Evolutionary conservation across 2,113 vertebrate species (phyloP).

Genomic region (Pygoscelis adeliae): DNA sequence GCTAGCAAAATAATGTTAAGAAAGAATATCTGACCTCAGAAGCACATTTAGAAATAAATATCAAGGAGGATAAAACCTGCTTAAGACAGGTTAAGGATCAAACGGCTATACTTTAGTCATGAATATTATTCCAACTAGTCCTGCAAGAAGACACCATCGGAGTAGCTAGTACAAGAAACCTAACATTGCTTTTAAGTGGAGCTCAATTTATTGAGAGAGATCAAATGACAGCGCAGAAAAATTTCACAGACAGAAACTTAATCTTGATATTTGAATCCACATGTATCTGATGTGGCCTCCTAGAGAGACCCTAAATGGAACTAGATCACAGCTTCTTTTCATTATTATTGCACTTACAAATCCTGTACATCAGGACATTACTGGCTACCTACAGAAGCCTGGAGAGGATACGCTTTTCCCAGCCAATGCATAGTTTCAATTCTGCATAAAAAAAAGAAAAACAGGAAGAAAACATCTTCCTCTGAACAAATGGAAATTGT

Average conservation of each 20-base stretch:
- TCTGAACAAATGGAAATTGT: neutral
- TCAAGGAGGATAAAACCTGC: neutral
- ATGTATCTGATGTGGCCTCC: neutral
- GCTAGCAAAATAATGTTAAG: neutral
- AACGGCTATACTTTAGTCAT: neutral
- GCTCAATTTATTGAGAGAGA: neutral
- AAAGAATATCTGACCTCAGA: neutral
- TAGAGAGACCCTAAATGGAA: neutral
- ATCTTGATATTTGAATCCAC: neutral
- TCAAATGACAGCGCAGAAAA: neutral
- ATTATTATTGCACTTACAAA: neutral
- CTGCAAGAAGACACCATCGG: neutral
- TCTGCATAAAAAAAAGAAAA: neutral
- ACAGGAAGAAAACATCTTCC: neutral
- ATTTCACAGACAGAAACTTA: neutral
- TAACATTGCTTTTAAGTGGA: neutral
- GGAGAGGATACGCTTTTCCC: neutral
- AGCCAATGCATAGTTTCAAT: neutral
- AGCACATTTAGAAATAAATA: neutral
- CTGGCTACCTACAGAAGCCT: neutral
- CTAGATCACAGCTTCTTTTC: accelerated
- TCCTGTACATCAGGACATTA: neutral
- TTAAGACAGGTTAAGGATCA: neutral
- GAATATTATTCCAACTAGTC: neutral
- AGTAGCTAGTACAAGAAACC: neutral